Base-by-base conservation (phyloP, 2,888 invertebrate genomes). In the Stramonita haemastoma region DNA sequence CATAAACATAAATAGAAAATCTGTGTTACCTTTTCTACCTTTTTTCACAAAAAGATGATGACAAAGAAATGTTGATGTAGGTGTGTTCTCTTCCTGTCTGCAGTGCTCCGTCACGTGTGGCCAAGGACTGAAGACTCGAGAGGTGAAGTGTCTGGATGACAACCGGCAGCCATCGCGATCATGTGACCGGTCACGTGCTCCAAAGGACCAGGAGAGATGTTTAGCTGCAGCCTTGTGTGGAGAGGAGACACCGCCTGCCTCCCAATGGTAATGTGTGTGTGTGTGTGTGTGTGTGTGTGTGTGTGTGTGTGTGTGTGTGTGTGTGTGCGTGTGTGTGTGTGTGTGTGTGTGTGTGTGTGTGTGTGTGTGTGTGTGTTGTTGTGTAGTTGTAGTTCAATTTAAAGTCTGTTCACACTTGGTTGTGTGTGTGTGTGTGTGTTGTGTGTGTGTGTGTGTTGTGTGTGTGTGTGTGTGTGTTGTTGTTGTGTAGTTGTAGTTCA, bases 51-150 rank as follows among this genome's bases (percentile, higher is more conserved):
- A 46, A 46, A 46, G 46, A 46, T 46, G 4, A 46, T 46, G 2
- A 46, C 46, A 46, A 46, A 46, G 8, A 8, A 46, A n/a, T n/a
- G n/a, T n/a, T n/a, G n/a, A n/a, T n/a, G n/a, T n/a, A n/a, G n/a
- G n/a, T n/a, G n/a, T 46, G 8, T 46, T 46, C 2, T 46, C 46
- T 46, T 46, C 46, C 2, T 46, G 60, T 70, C 57, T 95, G 26
- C 95, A 97, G 97, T 98, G 97, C 95, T 97, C 97, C 1, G 96
- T 96, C 1, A 96, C 97, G 8, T 98, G 97, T 95, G 97, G 97
- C 2, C 96, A 96, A 84, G 97, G 97, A 8, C 96, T 97, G 91
- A 96, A 97, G 90, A 96, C 96, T 81, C 96, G 98, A 90, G 96
- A 96, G 34, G 97, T 97, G 11, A 96, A 96, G 15, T 98, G 98